Conservation (phyloP, 2,113 vertebrate species). For the Onychorhynchus coronatus region DNA sequence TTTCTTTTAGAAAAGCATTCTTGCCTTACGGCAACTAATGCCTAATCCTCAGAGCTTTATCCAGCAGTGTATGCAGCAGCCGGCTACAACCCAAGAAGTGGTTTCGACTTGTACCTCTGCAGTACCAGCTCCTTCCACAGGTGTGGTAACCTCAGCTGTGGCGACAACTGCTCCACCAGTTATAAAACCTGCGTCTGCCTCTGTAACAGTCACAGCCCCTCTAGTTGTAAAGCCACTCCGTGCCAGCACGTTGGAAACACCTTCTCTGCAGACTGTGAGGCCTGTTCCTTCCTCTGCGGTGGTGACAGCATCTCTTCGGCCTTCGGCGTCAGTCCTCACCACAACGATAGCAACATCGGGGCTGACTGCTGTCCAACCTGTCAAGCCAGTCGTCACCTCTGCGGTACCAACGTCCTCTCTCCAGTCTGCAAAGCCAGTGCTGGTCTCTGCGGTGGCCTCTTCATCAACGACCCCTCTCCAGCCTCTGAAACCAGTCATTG, state of each 20-base stretch:
- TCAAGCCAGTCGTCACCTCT: conserved; percentile 44
- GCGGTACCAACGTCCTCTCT: background rate
- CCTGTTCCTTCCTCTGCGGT: background rate
- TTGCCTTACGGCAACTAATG: conserved; percentile 85
- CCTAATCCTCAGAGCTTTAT: conserved; percentile 88
- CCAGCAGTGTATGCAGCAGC: conserved; percentile 82
- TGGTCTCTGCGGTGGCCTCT: background rate
- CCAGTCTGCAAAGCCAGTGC: conserved; percentile 45
- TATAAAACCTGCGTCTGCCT: background rate
- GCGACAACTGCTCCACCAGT: conserved; percentile 15
- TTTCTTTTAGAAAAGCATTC: conserved; percentile 85
- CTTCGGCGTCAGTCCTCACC: background rate
- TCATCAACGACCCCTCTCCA: background rate
- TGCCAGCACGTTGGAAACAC: background rate
- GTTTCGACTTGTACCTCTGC: background rate
- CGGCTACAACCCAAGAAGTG: conserved; percentile 35
- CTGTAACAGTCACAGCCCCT: background rate
- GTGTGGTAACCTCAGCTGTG: background rate
- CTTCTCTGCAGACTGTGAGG: conserved; percentile 3
- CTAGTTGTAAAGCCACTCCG: conserved; percentile 23
- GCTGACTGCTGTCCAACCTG: conserved; percentile 43
- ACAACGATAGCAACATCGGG: background rate
- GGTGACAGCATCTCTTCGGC: background rate
- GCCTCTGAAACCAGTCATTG: conserved; percentile 22
- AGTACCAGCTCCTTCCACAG: background rate